Evolutionary conservation across 2,888 invertebrate species (phyloP).

Genomic region (Drosophila nigritarsus): DNA sequence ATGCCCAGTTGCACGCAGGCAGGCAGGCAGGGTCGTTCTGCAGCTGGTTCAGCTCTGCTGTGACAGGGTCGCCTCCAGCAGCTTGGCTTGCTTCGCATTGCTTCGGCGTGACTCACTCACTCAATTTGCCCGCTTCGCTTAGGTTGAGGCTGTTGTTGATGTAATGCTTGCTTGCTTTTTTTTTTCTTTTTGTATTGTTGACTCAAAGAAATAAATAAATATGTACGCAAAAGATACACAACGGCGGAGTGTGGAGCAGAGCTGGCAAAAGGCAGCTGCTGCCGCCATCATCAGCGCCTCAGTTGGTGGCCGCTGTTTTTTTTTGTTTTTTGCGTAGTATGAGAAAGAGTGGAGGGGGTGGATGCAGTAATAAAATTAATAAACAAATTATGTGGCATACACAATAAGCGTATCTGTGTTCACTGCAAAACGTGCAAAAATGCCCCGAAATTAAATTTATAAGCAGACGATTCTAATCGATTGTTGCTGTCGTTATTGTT

Average conservation of each 20-base stretch:
- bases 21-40: constrained; percentile 37
- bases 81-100: constrained; percentile 46
- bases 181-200: constrained; percentile 44
- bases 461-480: constrained; percentile 33
- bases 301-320: constrained; percentile 60
- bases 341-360: background rate
- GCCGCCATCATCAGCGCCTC: constrained; percentile 47
- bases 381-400: constrained; percentile 54
- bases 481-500: constrained; percentile 11
- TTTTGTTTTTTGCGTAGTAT: constrained; percentile 15
- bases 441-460: constrained; percentile 38
- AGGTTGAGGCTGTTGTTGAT: constrained; percentile 59
- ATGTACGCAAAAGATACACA: constrained; percentile 14
- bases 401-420: constrained; percentile 23
- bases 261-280: constrained; percentile 35
- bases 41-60: constrained; percentile 45
- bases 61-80: constrained; percentile 45
- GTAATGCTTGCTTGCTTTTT: constrained; percentile 38
- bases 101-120: constrained; percentile 47
- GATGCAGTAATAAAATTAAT: constrained; percentile 49
- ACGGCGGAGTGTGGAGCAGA: background rate
- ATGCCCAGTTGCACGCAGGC: constrained; percentile 8
- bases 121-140: constrained; percentile 5
- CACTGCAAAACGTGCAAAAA: constrained; percentile 53
- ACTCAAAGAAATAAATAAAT: constrained; percentile 25